Evolutionary conservation across 2,113 vertebrate species (phyloP).

Genomic region (Stictonetta naevosa): DNA sequence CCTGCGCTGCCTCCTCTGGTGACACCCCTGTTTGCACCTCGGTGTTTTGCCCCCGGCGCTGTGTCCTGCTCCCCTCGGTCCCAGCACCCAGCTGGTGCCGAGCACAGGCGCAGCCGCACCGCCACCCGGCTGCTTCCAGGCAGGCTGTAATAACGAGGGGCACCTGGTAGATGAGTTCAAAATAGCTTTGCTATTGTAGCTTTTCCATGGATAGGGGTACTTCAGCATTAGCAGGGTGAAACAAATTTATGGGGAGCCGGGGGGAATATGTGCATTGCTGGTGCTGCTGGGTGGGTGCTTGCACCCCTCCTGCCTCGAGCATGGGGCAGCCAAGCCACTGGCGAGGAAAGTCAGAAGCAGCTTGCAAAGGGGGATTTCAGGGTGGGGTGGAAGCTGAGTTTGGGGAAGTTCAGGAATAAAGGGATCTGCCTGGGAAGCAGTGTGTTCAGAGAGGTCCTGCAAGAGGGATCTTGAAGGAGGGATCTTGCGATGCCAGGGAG

Average conservation of each 20-base stretch:
- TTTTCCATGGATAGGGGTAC: background rate
- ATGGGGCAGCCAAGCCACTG: accelerated
- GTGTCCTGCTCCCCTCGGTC: background rate
- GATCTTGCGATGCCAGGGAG: background rate
- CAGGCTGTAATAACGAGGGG: accelerated
- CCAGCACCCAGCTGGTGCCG: background rate
- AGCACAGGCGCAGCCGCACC: background rate
- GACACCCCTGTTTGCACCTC: background rate
- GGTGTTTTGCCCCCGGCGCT: background rate
- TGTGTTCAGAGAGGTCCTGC: background rate
- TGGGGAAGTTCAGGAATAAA: background rate
- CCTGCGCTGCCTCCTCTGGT: background rate
- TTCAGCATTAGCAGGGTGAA: background rate
- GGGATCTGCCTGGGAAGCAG: background rate
- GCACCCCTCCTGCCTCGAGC: accelerated
- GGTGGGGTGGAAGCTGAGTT: background rate
- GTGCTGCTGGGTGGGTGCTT: background rate
- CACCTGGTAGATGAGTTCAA: accelerated
- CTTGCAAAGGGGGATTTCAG: background rate
- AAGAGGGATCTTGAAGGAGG: background rate
- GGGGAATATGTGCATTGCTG: background rate
- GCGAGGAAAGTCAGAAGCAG: background rate
- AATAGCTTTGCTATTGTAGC: background rate
- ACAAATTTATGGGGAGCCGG: background rate
- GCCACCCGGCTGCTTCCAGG: background rate